phyloP scores from a whole-genome alignment of 2,888 invertebrate species.

The Rambutsinella grinnellia region DNA sequence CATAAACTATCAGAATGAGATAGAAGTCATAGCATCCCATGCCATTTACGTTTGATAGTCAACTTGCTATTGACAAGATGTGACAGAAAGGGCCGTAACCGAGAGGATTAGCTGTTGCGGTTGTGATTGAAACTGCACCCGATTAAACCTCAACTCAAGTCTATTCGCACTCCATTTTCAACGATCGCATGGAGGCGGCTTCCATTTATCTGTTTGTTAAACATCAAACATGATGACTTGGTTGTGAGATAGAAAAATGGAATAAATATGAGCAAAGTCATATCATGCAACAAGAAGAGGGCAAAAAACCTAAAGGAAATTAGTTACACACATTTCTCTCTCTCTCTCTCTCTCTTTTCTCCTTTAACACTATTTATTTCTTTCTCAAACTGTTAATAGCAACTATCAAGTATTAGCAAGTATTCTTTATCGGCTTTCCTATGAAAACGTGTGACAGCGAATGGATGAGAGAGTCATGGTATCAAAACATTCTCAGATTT shows the following conservation, averaged over 20 bases:
- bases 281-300: neutral
- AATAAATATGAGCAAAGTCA: slow-evolving; percentile 13
- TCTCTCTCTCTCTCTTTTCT: too few relatives aligned
- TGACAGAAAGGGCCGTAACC: slow-evolving; percentile 52
- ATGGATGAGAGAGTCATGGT: slow-evolving; percentile 56
- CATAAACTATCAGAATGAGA: neutral
- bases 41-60: slow-evolving; percentile 41
- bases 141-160: too few relatives aligned
- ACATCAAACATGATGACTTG: slow-evolving; percentile 39
- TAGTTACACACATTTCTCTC: neutral
- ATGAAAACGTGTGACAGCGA: slow-evolving; percentile 36
- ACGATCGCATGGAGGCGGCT: slow-evolving; percentile 27
- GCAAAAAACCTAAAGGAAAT: neutral
- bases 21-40: slow-evolving; percentile 23
- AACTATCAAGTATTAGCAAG: slow-evolving; percentile 18
- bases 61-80: slow-evolving; percentile 51
- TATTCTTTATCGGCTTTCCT: neutral
- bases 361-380: slow-evolving; percentile 2
- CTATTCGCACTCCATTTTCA: slow-evolving; percentile 1
- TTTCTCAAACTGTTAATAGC: slow-evolving; percentile 43
- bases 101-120: slow-evolving; percentile 44
- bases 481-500: slow-evolving; percentile 58
- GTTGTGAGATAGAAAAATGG: neutral
- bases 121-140: slow-evolving; percentile 46
- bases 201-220: slow-evolving; percentile 14